A percentile compares a stretch with the other conserved stretches of the same genome.
These are phyloP conservation scores for Montipora efflorescens DNA, from an alignment of 64 coral and sea anemone species.

Conservation along the genomic window DNA sequence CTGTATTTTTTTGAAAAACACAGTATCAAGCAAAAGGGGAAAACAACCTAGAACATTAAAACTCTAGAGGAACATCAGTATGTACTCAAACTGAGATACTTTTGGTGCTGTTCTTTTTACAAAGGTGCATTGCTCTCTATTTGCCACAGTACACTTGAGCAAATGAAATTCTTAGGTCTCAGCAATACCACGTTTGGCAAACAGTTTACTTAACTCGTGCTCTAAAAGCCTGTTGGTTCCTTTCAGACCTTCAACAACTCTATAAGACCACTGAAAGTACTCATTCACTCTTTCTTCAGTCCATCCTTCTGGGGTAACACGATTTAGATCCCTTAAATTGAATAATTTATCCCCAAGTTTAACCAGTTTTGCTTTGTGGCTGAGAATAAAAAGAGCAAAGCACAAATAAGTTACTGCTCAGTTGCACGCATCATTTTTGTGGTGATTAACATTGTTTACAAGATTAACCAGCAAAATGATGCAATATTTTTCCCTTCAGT, in stretches of 20 bases:
- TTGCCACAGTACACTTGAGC: no score
- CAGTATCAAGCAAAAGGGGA: no score
- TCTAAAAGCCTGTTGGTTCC: conserved; percentile 48
- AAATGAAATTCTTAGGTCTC: not conserved
- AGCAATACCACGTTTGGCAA: conserved; percentile 11
- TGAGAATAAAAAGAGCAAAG: not conserved
- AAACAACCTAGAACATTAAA: no score
- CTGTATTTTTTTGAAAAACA: no score
- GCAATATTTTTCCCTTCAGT: no score
- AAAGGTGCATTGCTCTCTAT: no score
- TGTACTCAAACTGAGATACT: no score
- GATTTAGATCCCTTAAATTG: conserved; percentile 63
- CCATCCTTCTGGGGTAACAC: conserved; percentile 51
- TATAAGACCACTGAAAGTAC: conserved; percentile 36
- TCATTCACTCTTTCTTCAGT: conserved; percentile 46
- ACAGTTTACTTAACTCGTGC: conserved; percentile 15
- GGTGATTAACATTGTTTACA: no score
- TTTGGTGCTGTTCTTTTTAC: no score
- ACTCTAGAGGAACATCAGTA: no score
- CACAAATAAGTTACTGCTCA: not conserved
- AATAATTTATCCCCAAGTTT: conserved; percentile 57
- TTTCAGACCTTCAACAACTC: conserved; percentile 55
- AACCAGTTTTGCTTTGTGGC: conserved; percentile 64
- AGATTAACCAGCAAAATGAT: no score
- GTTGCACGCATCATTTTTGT: no score